A percentile compares a stretch with the other conserved stretches of the same genome.
Conservation (phyloP, 2,888 invertebrate genomes). For the Drosophila yooni region DNA sequence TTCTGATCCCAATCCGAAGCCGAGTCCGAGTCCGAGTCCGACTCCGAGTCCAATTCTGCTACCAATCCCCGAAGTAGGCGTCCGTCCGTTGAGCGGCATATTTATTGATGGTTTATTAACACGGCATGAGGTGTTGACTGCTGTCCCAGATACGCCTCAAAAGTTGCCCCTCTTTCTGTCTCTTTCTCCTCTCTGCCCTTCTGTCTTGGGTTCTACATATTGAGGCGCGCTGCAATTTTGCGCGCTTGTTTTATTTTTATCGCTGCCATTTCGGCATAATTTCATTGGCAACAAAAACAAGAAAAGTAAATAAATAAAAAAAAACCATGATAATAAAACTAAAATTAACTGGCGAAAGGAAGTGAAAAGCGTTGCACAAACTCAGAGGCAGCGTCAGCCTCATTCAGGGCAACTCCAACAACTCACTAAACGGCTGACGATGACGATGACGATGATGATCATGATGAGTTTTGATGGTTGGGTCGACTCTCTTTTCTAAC, state of each 20-base stretch:
- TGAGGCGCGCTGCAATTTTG: conserved; percentile 43
- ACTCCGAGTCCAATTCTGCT: conserved; percentile 7
- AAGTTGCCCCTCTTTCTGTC: background rate
- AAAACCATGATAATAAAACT: conserved; percentile 49
- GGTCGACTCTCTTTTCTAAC: conserved; percentile 1
- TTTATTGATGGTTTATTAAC: conserved; percentile 79
- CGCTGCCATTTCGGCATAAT: conserved; percentile 45
- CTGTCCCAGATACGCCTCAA: conserved; percentile 36
- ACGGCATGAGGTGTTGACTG: conserved; percentile 77
- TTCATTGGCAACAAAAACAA: conserved; percentile 40
- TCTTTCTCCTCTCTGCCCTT: background rate
- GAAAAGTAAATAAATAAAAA: background rate
- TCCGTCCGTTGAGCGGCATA: conserved; percentile 26
- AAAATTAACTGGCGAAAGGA: conserved; percentile 69
- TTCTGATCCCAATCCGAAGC: background rate
- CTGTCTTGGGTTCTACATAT: conserved; percentile 1
- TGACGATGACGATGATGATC: background rate
- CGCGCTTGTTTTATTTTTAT: conserved; percentile 33
- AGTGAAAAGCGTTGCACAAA: conserved; percentile 64
- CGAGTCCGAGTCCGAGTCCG: conserved; percentile 16
- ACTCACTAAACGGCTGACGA: background rate
- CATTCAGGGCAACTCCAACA: conserved; percentile 1
- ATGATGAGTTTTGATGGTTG: conserved; percentile 6
- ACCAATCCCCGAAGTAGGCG: conserved; percentile 3
- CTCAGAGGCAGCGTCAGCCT: background rate